Conservation (phyloP, 2,888 invertebrate species). For the Lomographa bimaculata region DNA sequence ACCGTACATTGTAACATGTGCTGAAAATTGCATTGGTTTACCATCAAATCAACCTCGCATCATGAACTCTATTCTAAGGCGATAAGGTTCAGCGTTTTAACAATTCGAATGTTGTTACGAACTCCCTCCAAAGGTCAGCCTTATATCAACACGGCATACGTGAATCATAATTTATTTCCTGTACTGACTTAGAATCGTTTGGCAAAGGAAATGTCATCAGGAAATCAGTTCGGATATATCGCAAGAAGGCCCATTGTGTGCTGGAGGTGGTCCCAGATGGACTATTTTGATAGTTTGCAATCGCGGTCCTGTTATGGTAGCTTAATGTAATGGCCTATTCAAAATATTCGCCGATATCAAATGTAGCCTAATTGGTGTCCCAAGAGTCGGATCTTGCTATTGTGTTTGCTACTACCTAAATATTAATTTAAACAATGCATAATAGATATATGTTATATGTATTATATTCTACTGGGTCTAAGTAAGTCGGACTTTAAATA, state of each 20-base stretch:
- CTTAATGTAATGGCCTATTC: slow-evolving; percentile 28
- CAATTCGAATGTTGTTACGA: slow-evolving; percentile 12
- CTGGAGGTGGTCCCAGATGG: slow-evolving; percentile 42
- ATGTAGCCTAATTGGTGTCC: slow-evolving; percentile 17
- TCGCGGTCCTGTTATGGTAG: slow-evolving; percentile 26
- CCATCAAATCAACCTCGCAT: slow-evolving; percentile 3
- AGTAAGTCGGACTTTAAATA: too few relatives aligned
- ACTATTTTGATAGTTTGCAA: slow-evolving; percentile 36
- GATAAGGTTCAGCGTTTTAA: slow-evolving; percentile 16
- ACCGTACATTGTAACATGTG: slow-evolving; percentile 20
- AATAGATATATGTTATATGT: too few relatives aligned
- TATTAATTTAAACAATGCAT: too few relatives aligned
- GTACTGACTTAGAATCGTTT: slow-evolving; percentile 30
- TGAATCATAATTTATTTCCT: slow-evolving; percentile 35
- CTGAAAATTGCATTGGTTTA: slow-evolving; percentile 22
- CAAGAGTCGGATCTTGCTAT: slow-evolving; percentile 12
- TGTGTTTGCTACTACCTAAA: slow-evolving; percentile 4
- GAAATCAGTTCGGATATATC: slow-evolving; percentile 50
- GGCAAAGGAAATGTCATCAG: slow-evolving; percentile 52
- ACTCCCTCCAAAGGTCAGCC: slow-evolving; percentile 30
- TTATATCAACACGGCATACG: slow-evolving; percentile 29
- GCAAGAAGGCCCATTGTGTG: slow-evolving; percentile 49
- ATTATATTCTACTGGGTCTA: too few relatives aligned
- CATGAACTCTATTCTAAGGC: slow-evolving; percentile 19
- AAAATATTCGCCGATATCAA: slow-evolving; percentile 16